Conservation (phyloP, 2,888 invertebrate genomes). For the Orgyia antiqua region DNA sequence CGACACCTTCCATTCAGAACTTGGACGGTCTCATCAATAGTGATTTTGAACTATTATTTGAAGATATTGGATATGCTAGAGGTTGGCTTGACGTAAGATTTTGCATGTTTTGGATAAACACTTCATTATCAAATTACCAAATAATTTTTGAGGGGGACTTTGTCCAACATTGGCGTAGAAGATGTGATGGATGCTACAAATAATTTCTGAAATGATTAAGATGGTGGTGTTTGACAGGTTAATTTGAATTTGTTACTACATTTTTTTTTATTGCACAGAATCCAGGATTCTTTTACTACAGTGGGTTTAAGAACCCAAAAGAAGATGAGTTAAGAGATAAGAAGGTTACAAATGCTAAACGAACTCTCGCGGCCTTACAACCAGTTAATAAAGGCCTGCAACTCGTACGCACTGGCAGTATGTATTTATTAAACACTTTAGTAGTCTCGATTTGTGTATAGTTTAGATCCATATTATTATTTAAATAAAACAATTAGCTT, state of each 20-base stretch:
- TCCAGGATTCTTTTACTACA: slow-evolving; percentile 61
- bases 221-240: no score
- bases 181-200: no score
- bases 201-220: no score
- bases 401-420: slow-evolving; percentile 52
- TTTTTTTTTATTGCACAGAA: slow-evolving; percentile 37
- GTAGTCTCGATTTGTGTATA: no score
- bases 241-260: no score
- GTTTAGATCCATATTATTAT: no score
- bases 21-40: slow-evolving; percentile 70
- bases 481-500: no score
- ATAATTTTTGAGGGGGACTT: no score
- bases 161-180: no score
- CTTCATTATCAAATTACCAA: no score
- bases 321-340: slow-evolving; percentile 56
- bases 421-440: no score
- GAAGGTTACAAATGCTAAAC: slow-evolving; percentile 46
- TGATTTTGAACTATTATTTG: slow-evolving; percentile 68
- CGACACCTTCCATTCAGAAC: slow-evolving; percentile 59
- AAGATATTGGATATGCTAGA: slow-evolving; percentile 69
- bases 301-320: slow-evolving; percentile 50
- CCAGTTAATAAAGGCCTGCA: slow-evolving; percentile 42
- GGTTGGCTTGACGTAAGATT: slow-evolving; percentile 64
- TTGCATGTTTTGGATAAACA: no score
- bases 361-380: slow-evolving; percentile 40